Evolutionary conservation across 2,113 vertebrate genomes (phyloP), one percentile per base, ranked within the genome.

Genomic region (Stomatorhinus ivindoensis): DNA sequence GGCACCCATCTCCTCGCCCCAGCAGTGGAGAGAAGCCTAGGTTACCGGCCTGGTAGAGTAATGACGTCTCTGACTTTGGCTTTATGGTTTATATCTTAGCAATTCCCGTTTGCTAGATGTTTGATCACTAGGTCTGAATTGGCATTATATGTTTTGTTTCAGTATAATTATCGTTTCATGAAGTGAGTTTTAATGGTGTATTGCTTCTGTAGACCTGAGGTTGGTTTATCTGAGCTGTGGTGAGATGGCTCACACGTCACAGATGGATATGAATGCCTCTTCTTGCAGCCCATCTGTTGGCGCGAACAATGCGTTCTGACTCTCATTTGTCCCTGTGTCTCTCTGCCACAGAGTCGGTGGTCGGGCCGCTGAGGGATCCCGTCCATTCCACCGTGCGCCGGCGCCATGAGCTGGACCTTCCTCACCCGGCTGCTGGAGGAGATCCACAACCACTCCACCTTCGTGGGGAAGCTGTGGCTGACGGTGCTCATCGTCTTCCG

Each of bases 391-490:
- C 94, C 94, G 94, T 95, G 95, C 94, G 95, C 94, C 92, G 94
- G 94, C 97, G 96, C 95, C 96, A 99, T 99, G 98, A 99, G 98
- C 94, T 99, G 98, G 98, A 99, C 98, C 95, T 99, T 99, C 94
- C 96, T 99, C 95, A 99, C 98, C 39, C 98, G 98, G 90, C 96
- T 99, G 93, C 95, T 99, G 93, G 98, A 99, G 95, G 98, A 99
- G 95, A 99, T 99, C 95, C 98, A 99, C 97, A 98, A 99, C 94
- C 98, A 99, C 92, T 99, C 98, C 89, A 99, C 98, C 24, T 99
- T 99, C 90, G 98, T 99, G 91, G 98, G 98, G 94, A 99, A 99
- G 95, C 97, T 99, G 96, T 99, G 98, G 98, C 96, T 99, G 95
- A 98, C 98, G 0, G 96, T 97, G 88, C 92, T 99, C 93, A 98